phyloP scores from a whole-genome alignment of 2,888 invertebrate species.

The Acheta domesticus region DNA sequence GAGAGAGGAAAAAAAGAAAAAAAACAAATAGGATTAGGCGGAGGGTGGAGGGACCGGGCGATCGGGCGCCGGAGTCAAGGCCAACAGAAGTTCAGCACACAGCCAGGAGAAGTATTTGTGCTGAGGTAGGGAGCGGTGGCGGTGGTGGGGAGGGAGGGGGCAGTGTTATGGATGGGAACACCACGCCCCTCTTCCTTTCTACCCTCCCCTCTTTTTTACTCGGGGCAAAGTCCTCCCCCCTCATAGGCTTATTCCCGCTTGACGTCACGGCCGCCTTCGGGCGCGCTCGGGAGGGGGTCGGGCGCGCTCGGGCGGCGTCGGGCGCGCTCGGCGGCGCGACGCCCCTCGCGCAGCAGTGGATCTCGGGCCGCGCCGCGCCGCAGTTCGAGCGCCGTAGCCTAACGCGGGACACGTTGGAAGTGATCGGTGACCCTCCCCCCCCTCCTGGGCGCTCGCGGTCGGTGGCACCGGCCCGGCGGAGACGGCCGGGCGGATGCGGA shows the following conservation, averaged over 20 bases:
- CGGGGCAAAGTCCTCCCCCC: conserved; percentile 32
- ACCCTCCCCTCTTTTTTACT: conserved; percentile 31
- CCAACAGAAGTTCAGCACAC: conserved; percentile 26
- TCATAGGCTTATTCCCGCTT: conserved; percentile 31
- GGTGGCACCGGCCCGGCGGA: neutral
- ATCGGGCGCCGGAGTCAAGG: conserved; percentile 20
- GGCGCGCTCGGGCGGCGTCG: conserved; percentile 2
- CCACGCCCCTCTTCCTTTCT: conserved; percentile 35
- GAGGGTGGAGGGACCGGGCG: conserved; percentile 30
- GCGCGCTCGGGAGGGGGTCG: conserved; percentile 27
- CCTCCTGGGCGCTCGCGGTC: neutral
- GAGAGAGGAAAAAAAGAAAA: conserved; percentile 23
- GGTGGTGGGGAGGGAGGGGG: conserved; percentile 30
- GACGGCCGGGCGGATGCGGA: neutral
- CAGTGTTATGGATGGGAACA: conserved; percentile 31
- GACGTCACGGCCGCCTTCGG: conserved; percentile 34
- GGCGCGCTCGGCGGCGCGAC: conserved; percentile 12
- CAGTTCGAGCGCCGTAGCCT: conserved; percentile 2
- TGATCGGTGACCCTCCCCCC: too few relatives aligned
- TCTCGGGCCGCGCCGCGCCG: neutral
- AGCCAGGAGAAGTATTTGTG: conserved; percentile 29
- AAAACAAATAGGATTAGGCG: conserved; percentile 33
- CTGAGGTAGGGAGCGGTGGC: neutral
- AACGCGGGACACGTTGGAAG: neutral
- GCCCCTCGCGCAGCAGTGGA: conserved; percentile 24